Percentiles rank a stretch among this genome's conserved stretches.
These are phyloP conservation scores for Platysteira castanea DNA, from an alignment of 2,113 vertebrate species.

Conservation along the genomic window DNA sequence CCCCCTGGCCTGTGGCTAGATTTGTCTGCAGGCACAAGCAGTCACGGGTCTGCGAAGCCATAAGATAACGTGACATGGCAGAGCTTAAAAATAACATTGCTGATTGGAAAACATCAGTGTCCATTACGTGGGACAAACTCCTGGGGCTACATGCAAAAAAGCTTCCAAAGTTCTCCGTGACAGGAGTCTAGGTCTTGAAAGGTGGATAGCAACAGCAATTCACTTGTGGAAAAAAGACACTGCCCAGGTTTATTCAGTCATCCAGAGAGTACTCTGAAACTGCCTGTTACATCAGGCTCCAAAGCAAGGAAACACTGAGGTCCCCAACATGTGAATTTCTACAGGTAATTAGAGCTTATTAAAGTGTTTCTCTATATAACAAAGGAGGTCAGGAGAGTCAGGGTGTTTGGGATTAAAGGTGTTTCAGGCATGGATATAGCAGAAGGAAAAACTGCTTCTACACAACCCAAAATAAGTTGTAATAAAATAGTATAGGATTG, in stretches of 20 bases:
- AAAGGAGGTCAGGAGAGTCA: not conserved
- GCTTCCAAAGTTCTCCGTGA: not conserved
- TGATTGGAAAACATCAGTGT: not conserved
- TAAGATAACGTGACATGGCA: conserved; percentile 14
- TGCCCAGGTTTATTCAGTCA: not conserved
- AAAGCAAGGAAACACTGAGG: not conserved
- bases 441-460: not conserved
- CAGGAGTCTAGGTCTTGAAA: not conserved
- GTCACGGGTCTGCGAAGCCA: conserved; percentile 2
- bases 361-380: not conserved
- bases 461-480: not conserved
- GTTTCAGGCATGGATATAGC: not conserved
- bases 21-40: not conserved
- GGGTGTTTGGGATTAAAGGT: not conserved
- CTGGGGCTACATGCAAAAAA: not conserved
- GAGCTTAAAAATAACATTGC: conserved; percentile 39
- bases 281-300: not conserved
- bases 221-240: not conserved
- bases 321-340: not conserved
- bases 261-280: not conserved
- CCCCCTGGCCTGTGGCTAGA: not conserved
- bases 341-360: not conserved
- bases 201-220: not conserved
- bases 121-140: not conserved
- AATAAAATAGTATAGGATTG: not conserved